Conservation (phyloP, 1,140 invertebrate genomes). For the Drosophila gunungcola region DNA sequence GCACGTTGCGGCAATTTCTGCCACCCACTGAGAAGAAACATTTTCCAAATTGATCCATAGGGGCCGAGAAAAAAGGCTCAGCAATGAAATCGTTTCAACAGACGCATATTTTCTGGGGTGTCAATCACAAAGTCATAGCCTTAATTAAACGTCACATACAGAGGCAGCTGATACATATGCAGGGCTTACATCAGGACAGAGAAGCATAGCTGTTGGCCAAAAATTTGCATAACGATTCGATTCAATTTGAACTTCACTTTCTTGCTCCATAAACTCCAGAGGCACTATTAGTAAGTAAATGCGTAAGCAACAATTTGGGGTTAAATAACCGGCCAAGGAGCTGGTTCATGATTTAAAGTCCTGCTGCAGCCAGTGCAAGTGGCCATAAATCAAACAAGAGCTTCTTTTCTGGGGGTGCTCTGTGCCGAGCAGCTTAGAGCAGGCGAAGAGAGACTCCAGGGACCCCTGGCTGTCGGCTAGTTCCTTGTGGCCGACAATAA, state of each 20-base stretch:
- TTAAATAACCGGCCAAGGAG: conserved; percentile 54
- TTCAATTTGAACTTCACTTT: conserved; percentile 63
- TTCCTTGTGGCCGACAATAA: conserved; percentile 69
- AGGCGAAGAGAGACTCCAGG: conserved; percentile 15
- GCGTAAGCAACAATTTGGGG: conserved; percentile 55
- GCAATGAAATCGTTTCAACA: conserved; percentile 60
- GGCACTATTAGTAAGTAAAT: conserved; percentile 53
- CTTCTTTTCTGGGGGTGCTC: conserved; percentile 28
- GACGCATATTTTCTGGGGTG: conserved; percentile 23
- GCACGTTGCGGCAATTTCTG: conserved; percentile 1
- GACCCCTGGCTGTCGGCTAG: conserved; percentile 21
- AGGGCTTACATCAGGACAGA: conserved; percentile 3
- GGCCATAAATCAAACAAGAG: conserved; percentile 67
- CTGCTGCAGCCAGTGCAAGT: conserved; percentile 55
- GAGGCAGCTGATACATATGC: not conserved
- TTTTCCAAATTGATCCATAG: conserved; percentile 21
- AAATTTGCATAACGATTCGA: conserved; percentile 70
- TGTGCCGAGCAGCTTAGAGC: not conserved
- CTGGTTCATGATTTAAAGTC: conserved; percentile 62
- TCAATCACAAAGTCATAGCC: conserved; percentile 32
- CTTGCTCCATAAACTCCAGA: conserved; percentile 37
- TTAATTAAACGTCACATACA: conserved; percentile 62
- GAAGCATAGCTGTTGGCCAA: not conserved
- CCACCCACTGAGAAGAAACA: conserved; percentile 25
- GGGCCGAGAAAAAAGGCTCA: conserved; percentile 10